These are phyloP conservation scores for Xerus rutilus DNA, from an alignment of 2,797 vertebrate genomes.

Conservation along the genomic window DNA sequence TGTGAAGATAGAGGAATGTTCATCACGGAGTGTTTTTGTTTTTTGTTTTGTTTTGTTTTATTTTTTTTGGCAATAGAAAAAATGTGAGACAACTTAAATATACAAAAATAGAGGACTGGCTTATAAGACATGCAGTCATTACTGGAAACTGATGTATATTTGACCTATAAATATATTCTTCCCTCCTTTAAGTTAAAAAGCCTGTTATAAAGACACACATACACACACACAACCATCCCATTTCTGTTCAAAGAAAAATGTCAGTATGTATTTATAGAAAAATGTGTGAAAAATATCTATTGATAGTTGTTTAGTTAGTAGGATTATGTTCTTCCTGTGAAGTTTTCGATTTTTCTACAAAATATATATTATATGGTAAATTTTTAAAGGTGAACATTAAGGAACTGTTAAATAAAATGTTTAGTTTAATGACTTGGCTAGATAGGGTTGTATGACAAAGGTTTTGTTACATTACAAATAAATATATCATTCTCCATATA, in stretches of 20 bases:
- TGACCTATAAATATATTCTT: background rate
- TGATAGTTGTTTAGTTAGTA: background rate
- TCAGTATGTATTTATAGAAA: background rate
- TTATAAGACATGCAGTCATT: slow-evolving; percentile 6
- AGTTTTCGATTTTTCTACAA: slow-evolving; percentile 36
- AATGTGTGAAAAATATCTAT: background rate
- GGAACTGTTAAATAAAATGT: background rate
- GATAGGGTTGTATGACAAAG: background rate
- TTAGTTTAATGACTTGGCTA: slow-evolving; percentile 30
- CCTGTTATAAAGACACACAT: background rate
- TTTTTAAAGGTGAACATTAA: slow-evolving; percentile 57
- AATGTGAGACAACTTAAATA: background rate
- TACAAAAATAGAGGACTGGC: background rate
- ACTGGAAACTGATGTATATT: background rate
- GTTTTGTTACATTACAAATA: slow-evolving; percentile 28
- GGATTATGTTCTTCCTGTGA: background rate
- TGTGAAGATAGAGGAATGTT: background rate
- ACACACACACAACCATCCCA: background rate
- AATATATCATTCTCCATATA: background rate
- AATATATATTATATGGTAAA: background rate
- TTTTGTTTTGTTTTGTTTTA: background rate
- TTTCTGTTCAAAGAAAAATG: slow-evolving; percentile 10
- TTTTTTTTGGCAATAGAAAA: background rate
- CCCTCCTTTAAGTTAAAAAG: slow-evolving; percentile 1
- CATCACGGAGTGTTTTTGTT: background rate